Evolutionary conservation across 2,113 vertebrate genomes (phyloP), one percentile per base, ranked within the genome.

Genomic region (Leptobrachium ailaonicum): DNA sequence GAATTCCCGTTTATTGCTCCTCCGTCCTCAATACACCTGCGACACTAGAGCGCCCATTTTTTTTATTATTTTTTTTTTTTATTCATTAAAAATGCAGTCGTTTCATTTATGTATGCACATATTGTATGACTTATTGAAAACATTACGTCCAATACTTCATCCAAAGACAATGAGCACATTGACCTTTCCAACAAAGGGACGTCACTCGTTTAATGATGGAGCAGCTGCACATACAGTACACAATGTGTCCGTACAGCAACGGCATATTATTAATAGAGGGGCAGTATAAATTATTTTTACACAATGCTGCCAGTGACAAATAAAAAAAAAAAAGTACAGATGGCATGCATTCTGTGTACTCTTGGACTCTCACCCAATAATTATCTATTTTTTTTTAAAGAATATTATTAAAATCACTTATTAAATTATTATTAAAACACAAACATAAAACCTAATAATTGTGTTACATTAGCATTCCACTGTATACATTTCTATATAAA

Each of bases 121-220:
- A 77, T 8, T 70, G 56, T 79, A 62, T 60, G 44, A 77, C 54
- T 62, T 58, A 70, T 64, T 14, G 76, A 66, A 79, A 72, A 71
- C 44, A 79, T 72, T 71, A 79, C 20, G 12, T 66, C 45, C 45
- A 66, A 11, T 54, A 14, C 77, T 71, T 72, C 77, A 50, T 53
- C 60, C 45, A 44, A 63, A 79, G 69, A 79, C 77, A 79, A 72
- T 79, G 77, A 72, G 72, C 40, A 56, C 40, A 13, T 58, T 66
- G 77, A 72, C 77, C 77, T 79, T 78, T 77, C 58, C 58, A 72
- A 72, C 60, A 79, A 79, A 54, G n/a, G 69, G 41, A 64, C 58
- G 45, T 79, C 69, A 50, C 42, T 72, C 40, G 20, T 12, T 20
- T 72, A 79, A 72, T 72, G 69, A 79, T 72, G 58, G 14, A 72